Percentiles rank a stretch among this genome's conserved stretches.
Evolutionary conservation across 2,797 vertebrate genomes (phyloP).

Genomic region (Oceanodroma leucorhoa): DNA sequence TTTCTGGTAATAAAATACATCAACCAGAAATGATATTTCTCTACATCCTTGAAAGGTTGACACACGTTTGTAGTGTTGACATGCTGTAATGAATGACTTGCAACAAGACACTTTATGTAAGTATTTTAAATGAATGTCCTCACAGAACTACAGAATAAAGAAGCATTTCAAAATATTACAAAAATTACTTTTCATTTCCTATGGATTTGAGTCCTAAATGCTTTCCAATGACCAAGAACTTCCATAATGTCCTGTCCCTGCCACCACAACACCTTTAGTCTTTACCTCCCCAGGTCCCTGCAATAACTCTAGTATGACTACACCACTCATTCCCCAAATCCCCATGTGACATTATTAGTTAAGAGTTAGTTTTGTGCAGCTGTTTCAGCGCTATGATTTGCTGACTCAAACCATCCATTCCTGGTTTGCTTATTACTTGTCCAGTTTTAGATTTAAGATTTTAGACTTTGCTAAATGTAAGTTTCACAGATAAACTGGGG

Average conservation of each 20-base stretch:
- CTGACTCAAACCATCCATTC: background rate
- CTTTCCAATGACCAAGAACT: background rate
- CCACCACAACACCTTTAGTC: background rate
- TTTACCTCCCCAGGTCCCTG: background rate
- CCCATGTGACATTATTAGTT: background rate
- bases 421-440: background rate
- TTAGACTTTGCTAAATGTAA: background rate
- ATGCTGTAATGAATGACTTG: background rate
- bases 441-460: background rate
- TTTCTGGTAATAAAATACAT: background rate
- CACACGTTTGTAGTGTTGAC: background rate
- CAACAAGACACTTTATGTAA: background rate
- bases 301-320: background rate
- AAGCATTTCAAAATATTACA: background rate
- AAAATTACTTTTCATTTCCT: background rate
- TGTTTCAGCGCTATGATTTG: background rate
- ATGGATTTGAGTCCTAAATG: background rate
- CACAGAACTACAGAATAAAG: background rate
- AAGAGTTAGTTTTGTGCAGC: background rate
- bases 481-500: background rate
- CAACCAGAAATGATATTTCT: background rate
- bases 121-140: background rate
- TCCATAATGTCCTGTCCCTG: background rate
- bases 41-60: background rate
- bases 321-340: background rate